Percentiles rank a stretch among this genome's conserved stretches.
Conservation (phyloP, 2,113 vertebrate genomes). For the Psophia crepitans region DNA sequence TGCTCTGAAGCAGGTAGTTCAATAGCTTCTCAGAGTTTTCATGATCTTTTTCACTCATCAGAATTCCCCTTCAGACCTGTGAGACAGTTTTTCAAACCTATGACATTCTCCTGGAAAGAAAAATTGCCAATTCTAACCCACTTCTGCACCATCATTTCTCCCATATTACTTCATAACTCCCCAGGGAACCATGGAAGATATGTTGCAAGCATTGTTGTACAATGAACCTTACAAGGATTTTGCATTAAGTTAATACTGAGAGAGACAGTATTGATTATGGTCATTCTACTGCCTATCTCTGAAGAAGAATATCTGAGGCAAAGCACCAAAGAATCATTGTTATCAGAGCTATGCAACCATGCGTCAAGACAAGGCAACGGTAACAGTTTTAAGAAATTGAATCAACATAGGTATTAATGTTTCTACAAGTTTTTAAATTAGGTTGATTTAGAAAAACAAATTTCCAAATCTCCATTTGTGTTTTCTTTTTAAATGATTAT, state of each 20-base stretch:
- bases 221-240: neutral
- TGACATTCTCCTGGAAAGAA: neutral
- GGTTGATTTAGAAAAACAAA: neutral
- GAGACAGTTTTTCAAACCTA: neutral
- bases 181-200: neutral
- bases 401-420: neutral
- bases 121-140: neutral
- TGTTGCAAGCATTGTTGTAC: neutral
- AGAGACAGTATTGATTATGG: neutral
- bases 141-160: neutral
- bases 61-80: neutral
- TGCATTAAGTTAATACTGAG: neutral
- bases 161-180: neutral
- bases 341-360: neutral
- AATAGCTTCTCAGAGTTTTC: neutral
- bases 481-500: neutral
- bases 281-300: neutral
- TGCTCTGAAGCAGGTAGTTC: neutral
- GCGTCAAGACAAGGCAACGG: neutral
- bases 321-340: neutral
- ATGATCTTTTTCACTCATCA: neutral
- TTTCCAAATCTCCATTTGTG: neutral
- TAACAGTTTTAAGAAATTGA: neutral
- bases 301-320: neutral
- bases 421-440: neutral